Evolutionary conservation across 2,797 vertebrate species (phyloP).

Genomic region (Poecilia picta): DNA sequence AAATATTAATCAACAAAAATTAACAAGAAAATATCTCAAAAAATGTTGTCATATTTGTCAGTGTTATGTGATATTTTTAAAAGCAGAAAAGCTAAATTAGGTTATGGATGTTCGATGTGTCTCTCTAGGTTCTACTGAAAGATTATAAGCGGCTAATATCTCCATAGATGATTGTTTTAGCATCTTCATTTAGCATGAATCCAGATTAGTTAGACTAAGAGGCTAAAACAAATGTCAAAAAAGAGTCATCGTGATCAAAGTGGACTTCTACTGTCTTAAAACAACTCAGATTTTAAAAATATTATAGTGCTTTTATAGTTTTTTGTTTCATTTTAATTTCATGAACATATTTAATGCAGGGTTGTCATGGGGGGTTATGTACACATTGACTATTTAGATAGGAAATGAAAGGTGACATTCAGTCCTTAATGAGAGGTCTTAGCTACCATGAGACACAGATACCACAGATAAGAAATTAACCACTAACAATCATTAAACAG

Average conservation of each 20-base stretch:
- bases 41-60: not conserved
- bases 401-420: not conserved
- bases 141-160: not conserved
- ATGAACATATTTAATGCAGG: no score
- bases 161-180: not conserved
- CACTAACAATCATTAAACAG: not conserved
- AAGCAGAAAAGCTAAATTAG: not conserved
- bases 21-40: slow-evolving; percentile 55
- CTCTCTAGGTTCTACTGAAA: not conserved
- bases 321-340: no score
- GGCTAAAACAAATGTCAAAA: not conserved
- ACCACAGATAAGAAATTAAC: not conserved
- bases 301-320: not conserved
- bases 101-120: not conserved
- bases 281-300: not conserved
- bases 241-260: not conserved
- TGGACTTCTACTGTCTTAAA: not conserved
- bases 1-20: slow-evolving; percentile 57
- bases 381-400: not conserved
- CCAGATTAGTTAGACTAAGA: not conserved
- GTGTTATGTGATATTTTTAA: not conserved
- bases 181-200: not conserved
- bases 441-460: not conserved
- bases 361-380: not conserved
- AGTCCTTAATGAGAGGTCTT: not conserved